phyloP scores from a whole-genome alignment of 1,140 invertebrate species.

The Wasmannia auropunctata region DNA sequence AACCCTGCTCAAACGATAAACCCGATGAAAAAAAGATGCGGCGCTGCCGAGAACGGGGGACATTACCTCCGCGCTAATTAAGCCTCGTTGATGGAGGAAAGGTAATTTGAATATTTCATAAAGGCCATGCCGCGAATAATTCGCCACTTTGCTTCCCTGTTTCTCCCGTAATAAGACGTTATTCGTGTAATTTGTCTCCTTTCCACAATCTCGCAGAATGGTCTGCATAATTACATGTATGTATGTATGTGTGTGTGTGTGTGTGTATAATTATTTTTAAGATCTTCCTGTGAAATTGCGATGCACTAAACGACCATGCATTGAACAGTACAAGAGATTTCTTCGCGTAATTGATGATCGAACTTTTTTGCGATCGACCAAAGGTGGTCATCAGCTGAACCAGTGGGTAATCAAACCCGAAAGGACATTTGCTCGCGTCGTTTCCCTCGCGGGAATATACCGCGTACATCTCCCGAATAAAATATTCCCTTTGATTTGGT shows the following conservation, averaged over 20 bases:
- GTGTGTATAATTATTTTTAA: not conserved
- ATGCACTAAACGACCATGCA: not conserved
- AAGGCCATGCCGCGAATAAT: constrained; percentile 52
- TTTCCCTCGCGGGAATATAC: constrained; percentile 41
- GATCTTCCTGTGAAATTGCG: not conserved
- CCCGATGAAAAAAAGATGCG: constrained; percentile 22
- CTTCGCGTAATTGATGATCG: not conserved
- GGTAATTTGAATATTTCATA: constrained; percentile 78
- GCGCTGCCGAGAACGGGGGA: constrained; percentile 20
- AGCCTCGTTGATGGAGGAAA: constrained; percentile 60
- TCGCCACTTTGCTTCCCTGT: not conserved
- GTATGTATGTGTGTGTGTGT: not conserved
- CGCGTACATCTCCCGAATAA: constrained; percentile 55
- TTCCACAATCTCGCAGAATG: not conserved
- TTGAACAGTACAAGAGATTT: not conserved
- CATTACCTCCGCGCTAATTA: constrained; percentile 77
- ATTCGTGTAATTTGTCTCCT: not conserved
- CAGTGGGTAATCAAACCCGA: not conserved
- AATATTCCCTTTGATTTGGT: constrained; percentile 79
- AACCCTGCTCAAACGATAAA: constrained; percentile 46
- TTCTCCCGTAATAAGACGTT: not conserved
- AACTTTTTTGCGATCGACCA: constrained; percentile 5
- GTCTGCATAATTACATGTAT: not conserved
- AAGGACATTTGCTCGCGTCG: constrained; percentile 1
- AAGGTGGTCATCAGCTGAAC: not conserved